Percentiles rank a stretch among this genome's conserved stretches.
Conservation (phyloP, 2,113 vertebrate genomes). For the Donacobius atricapilla region DNA sequence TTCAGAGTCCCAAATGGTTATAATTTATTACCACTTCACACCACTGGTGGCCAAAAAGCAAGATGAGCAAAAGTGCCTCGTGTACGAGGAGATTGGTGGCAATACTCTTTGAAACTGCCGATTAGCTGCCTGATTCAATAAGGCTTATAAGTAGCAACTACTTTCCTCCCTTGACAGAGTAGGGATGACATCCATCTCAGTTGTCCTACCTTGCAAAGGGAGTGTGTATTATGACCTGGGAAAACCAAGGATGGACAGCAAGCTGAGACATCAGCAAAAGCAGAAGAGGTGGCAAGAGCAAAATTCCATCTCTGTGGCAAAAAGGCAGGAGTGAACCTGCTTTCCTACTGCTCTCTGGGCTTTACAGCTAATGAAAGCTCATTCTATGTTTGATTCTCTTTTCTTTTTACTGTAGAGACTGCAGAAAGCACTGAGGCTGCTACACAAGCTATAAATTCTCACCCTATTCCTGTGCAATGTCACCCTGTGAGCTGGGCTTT, state of each 20-base stretch:
- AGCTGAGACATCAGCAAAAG: neutral
- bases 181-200: neutral
- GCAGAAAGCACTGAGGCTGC: neutral
- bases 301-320: neutral
- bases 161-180: neutral
- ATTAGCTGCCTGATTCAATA: neutral
- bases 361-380: neutral
- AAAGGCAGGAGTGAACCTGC: neutral
- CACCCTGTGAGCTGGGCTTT: neutral
- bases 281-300: neutral
- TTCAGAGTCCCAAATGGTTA: neutral
- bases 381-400: neutral
- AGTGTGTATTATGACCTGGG: neutral
- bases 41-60: neutral
- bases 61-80: neutral
- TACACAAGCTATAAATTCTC: neutral
- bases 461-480: neutral
- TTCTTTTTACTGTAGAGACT: neutral
- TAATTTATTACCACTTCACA: neutral
- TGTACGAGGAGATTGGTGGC: neutral
- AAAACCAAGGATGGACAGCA: neutral
- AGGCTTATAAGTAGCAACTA: neutral
- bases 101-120: neutral
- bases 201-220: neutral
- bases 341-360: neutral